Base-by-base conservation (phyloP, 2,113 vertebrate genomes). In the Pimephales promelas region DNA sequence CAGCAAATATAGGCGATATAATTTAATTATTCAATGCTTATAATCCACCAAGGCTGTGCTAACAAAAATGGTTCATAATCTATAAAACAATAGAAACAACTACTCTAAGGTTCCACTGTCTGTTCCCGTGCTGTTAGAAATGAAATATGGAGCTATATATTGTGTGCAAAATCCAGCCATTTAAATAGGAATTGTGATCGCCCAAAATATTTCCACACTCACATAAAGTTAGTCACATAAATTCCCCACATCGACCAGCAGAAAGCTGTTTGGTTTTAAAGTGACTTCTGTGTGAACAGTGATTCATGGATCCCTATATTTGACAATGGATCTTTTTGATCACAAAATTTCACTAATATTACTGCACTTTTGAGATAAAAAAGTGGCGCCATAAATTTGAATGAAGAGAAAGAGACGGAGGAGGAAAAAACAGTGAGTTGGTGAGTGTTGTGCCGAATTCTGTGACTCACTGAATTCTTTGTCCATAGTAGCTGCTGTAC, bases 51-150 rank as follows among this genome's bases (percentile, higher is more conserved):
- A 54, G 22, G 40, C n/a, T 24, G 40, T 24, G 40, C 10, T 45
- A 71, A 71, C 11, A 45, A 71, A 71, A 62, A 54, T 54, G 16
- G 5, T 54, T 40, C 18, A 40, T 68, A 68, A 71, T 71, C 24
- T 71, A 45, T 43, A 36, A 36, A 34, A 22, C 52, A 13, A 26
- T 40, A 43, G 11, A 26, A 78, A 78, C 14, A 61, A 13, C 36
- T 45, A 20, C 28, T 11, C 73, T 36, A 57, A 43, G 11, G 75
- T 31, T 40, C 36, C 75, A 78, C 7, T 61, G 9, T 76, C 52
- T 61, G 56, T 61, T 59, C n/a, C 59, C 61, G n/a, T 78, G 76
- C 76, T 26, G 56, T 28, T 45, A 79, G 62, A 40, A 77, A 8
- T 57, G n/a, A 61, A 62, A 61, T 59, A 1, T 78, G 22, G 2